Evolutionary conservation across 2,113 vertebrate species (phyloP), one percentile per base, ranked within the genome.

Genomic region (Embiotoca jacksoni): DNA sequence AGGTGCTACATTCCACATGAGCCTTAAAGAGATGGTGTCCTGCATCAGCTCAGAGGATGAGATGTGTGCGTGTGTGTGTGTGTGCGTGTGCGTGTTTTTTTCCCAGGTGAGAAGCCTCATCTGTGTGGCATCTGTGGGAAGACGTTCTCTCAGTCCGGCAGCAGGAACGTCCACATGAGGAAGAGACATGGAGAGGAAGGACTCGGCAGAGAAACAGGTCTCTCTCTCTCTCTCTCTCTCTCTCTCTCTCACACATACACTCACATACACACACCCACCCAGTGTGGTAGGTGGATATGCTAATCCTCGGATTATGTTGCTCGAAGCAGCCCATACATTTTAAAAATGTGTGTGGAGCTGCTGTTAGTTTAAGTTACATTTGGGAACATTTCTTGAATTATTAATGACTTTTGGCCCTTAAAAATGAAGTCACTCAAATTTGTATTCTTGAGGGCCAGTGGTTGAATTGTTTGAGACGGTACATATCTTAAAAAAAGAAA

Each of bases 81-180:
- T 23, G 23, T 23, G 23, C 1, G 23, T 23, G 23, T 23, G 23
- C 23, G 31, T 60, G 52, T 35, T 16, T 53, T 5, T 87, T 35
- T 44, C 16, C 65, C 79, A 99, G 98, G 98, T 85, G 96, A 98
- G 94, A 99, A 99, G 90, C 98, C 97, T 31, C 97, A 99, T 83
- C 96, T 96, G 82, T 99, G 98, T 83, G 96, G 96, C 71, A 96
- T 98, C 84, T 99, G 98, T 86, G 97, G 97, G 44, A 99, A 98
- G 93, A 98, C 95, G 0, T 99, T 99, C 93, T 99, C 98, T 80
- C 98, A 99, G 92, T 99, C 97, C 30, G 98, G 98, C 68, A 99
- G 98, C 94, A 95, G 97, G 72, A 99, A 99, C 8, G 97, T 99
- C 59, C 98, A 99, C 76, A 96, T 99, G 95, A 97, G 94, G 92